Percentiles rank a stretch among this genome's conserved stretches.
phyloP scores from a whole-genome alignment of 2,797 vertebrate genomes.

The Cossypha caffra region DNA sequence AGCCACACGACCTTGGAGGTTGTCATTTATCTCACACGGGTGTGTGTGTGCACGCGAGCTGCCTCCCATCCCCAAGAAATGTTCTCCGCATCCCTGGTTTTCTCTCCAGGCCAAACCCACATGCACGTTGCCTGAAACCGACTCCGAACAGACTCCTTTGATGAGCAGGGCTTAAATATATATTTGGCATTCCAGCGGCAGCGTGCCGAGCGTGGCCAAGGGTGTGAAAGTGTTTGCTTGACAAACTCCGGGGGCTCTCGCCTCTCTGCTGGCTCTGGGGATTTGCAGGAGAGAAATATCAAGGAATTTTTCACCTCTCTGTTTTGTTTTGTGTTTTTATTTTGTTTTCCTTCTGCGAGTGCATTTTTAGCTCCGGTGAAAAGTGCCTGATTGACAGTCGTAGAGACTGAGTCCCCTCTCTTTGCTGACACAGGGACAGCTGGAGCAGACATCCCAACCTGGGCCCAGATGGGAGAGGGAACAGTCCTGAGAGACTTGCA shows the following conservation, averaged over 20 bases:
- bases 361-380: slow-evolving; percentile 60
- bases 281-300: slow-evolving; percentile 72
- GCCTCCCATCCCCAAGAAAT: slow-evolving; percentile 38
- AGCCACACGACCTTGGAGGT: slow-evolving; percentile 14
- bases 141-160: slow-evolving; percentile 67
- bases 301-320: slow-evolving; percentile 75
- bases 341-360: slow-evolving; percentile 70
- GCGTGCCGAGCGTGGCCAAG: slow-evolving; percentile 24
- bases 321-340: slow-evolving; percentile 73
- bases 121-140: slow-evolving; percentile 49
- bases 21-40: neutral
- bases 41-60: neutral
- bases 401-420: slow-evolving; percentile 56
- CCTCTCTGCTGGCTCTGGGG: slow-evolving; percentile 61
- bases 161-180: slow-evolving; percentile 69
- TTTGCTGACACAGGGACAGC: neutral
- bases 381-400: slow-evolving; percentile 40
- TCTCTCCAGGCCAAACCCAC: slow-evolving; percentile 59
- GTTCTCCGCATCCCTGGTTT: slow-evolving; percentile 40
- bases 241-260: slow-evolving; percentile 73
- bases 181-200: slow-evolving; percentile 71
- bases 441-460: neutral
- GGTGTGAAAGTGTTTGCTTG: slow-evolving; percentile 77
- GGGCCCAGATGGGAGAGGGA: neutral
- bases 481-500: neutral